Conservation (phyloP, 1,140 invertebrate genomes). For the Drosophila saltans region DNA sequence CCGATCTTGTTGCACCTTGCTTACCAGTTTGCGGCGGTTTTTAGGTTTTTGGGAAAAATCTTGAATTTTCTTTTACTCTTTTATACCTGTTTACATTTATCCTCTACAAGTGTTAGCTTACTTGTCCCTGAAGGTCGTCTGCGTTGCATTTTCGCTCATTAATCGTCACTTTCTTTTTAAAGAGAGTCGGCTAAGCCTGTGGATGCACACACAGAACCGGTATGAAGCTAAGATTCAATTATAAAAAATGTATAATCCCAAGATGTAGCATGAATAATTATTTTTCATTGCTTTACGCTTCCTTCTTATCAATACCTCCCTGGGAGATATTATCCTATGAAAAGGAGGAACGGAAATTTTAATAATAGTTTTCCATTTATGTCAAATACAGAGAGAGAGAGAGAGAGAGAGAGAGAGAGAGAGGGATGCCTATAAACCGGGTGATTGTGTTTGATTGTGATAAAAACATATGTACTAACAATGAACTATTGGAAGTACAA, state of each 20-base stretch:
- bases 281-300: too few relatives aligned
- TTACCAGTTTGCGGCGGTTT: conserved; percentile 64
- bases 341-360: conserved; percentile 55
- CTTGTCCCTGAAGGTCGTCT: conserved; percentile 65
- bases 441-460: conserved; percentile 41
- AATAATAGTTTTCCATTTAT: conserved; percentile 80
- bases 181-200: conserved; percentile 42
- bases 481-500: conserved; percentile 53
- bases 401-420: not conserved
- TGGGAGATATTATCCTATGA: too few relatives aligned
- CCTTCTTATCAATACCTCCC: too few relatives aligned
- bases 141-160: conserved; percentile 72
- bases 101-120: conserved; percentile 28
- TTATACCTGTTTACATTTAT: conserved; percentile 59
- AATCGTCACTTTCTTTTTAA: conserved; percentile 70
- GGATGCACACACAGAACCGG: not conserved
- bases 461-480: conserved; percentile 47
- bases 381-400: conserved; percentile 57
- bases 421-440: not conserved
- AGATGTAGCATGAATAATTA: too few relatives aligned
- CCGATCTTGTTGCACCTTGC: conserved; percentile 37
- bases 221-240: not conserved
- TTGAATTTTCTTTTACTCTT: conserved; percentile 23
- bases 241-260: not conserved
- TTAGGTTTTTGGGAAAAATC: conserved; percentile 68